Base-by-base conservation (phyloP, 2,888 invertebrate genomes). In the Folsomia candida region DNA sequence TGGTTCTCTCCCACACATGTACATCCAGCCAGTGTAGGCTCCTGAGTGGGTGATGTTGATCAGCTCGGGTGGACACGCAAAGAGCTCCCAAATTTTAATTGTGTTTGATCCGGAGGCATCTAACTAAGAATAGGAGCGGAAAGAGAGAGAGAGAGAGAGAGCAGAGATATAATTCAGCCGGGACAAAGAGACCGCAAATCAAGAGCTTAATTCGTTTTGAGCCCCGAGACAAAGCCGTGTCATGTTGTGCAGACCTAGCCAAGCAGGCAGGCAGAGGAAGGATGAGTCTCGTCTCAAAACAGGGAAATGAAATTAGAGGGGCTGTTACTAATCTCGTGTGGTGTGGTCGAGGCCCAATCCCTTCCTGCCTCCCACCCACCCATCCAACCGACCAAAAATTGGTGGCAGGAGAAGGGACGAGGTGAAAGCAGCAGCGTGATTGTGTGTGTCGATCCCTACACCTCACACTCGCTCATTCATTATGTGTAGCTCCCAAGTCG, bases 181-280 rank as follows among this genome's bases (percentile, higher is more conserved):
- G 25, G 25, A 59, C 59, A 59, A 59, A 59, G 20, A 25, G 59
- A 59, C 59, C 59, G 59, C 59, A 59, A 59, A 59, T 59, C 59
- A 59, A 59, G 59, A 59, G 59, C 59, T 59, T 59, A 59, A 59
- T 59, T 59, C 59, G 26, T 59, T 59, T 59, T 25, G 24, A 59
- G 59, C 59, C 59, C 25, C 24, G 6, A 59, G 59, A 59, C 59
- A 59, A 59, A 59, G 25, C 25, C 14, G 37, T 37, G 37, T 37
- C 37, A 14, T 37, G 37, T 37, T 37, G 37, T 37, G 6, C 37
- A 9, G 37, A 9, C 14, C 37, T 37, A 37, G 14, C 37, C 37
- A 37, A 37, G 6, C 37, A 37, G 14, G 6, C 37, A 9, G n/a
- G n/a, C n/a, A n/a, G n/a, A n/a, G n/a, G n/a, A n/a, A n/a, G n/a